Percentiles rank a stretch among this genome's conserved stretches.
Evolutionary conservation across 2,113 vertebrate species (phyloP).

Genomic region (Mesoclemmys tuberculata): DNA sequence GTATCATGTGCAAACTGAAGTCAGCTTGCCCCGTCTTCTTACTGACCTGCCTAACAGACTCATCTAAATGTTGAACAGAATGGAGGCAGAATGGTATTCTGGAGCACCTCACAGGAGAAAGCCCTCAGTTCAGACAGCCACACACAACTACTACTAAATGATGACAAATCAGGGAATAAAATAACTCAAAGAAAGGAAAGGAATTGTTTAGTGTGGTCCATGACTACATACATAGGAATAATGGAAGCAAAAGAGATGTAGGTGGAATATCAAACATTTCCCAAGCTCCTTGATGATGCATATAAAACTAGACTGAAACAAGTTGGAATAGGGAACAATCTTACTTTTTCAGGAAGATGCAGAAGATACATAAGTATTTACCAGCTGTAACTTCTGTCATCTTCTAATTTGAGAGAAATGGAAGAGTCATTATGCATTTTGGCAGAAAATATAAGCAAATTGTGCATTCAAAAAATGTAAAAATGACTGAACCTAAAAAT

Average conservation of each 20-base stretch:
- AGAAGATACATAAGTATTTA: background rate
- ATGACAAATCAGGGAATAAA: background rate
- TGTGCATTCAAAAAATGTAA: background rate
- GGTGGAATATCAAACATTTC: background rate
- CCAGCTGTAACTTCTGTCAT: accelerated
- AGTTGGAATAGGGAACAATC: background rate
- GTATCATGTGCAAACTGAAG: background rate
- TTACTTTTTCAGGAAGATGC: background rate
- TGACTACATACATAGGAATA: background rate
- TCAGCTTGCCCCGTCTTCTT: background rate
- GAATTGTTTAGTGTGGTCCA: background rate
- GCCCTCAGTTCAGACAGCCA: background rate
- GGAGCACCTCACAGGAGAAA: background rate
- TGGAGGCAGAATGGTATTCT: background rate
- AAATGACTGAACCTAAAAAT: background rate
- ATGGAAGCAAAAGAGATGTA: background rate
- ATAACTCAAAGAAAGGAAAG: accelerated
- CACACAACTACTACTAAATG: background rate
- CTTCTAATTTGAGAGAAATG: background rate
- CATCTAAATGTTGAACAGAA: accelerated
- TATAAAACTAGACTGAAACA: background rate
- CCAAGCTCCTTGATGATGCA: background rate
- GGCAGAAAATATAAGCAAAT: background rate
- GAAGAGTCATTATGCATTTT: background rate
- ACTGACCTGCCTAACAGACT: background rate